Evolutionary conservation across 1,140 invertebrate genomes (phyloP).

Genomic region (Berghia stephanieae): DNA sequence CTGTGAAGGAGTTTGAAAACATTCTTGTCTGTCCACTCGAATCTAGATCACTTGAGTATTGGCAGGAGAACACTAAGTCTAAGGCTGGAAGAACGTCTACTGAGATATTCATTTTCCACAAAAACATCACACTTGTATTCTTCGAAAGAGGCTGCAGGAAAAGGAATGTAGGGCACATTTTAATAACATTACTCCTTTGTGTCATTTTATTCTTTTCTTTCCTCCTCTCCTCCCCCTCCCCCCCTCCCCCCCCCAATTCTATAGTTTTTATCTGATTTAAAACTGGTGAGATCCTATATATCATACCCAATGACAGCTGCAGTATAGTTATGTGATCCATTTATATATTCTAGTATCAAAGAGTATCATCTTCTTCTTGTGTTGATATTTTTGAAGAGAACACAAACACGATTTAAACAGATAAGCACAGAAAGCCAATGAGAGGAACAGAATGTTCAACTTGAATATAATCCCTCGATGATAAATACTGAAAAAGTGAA

Average conservation of each 20-base stretch:
- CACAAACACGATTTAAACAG: too few species aligned
- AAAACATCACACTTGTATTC: slow-evolving; percentile 79
- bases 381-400: too few species aligned
- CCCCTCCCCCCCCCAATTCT: too few species aligned
- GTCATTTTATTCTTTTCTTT: too few species aligned
- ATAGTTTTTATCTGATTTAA: too few species aligned
- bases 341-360: not conserved
- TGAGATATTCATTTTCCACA: slow-evolving; percentile 80
- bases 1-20: slow-evolving; percentile 72
- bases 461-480: too few species aligned
- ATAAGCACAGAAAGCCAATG: too few species aligned
- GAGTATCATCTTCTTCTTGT: too few species aligned
- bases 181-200: too few species aligned
- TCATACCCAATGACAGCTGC: not conserved
- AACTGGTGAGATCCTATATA: not conserved
- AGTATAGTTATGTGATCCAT: not conserved
- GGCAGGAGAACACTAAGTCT: slow-evolving; percentile 77
- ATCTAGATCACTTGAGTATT: slow-evolving; percentile 73
- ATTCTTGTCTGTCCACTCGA: slow-evolving; percentile 64
- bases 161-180: slow-evolving; percentile 8
- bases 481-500: too few species aligned
- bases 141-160: slow-evolving; percentile 71
- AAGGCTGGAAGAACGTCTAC: slow-evolving; percentile 66
- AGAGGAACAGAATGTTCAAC: too few species aligned
- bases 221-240: too few species aligned